Percentiles rank a stretch among this genome's conserved stretches.
Conservation (phyloP, 2,888 invertebrate species). For the Calameuta pallipes region DNA sequence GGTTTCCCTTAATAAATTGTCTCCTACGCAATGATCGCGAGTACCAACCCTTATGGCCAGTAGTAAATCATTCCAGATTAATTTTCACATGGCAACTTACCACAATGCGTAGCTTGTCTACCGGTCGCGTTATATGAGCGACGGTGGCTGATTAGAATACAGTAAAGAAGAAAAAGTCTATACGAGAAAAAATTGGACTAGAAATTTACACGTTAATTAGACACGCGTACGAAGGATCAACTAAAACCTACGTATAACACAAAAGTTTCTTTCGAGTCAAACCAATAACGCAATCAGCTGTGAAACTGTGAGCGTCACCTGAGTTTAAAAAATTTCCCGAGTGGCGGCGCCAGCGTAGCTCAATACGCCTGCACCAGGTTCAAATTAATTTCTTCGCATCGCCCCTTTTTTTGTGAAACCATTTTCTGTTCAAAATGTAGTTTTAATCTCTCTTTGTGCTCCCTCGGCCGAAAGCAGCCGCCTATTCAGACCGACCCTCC, state of each 20-base stretch:
- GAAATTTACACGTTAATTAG: not conserved
- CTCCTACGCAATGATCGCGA: not conserved
- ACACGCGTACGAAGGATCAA: not conserved
- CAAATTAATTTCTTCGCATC: too few relatives aligned
- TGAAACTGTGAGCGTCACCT: too few relatives aligned
- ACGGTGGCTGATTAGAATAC: not conserved
- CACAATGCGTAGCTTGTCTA: not conserved
- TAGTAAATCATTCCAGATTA: not conserved
- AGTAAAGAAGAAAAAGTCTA: not conserved
- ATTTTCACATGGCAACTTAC: not conserved
- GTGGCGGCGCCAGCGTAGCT: not conserved
- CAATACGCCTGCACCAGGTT: not conserved
- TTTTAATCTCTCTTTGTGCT: constrained; percentile 4
- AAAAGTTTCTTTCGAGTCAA: too few relatives aligned
- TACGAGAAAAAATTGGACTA: too few relatives aligned
- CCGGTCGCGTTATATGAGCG: not conserved
- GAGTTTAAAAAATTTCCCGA: too few relatives aligned
- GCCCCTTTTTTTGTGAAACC: not conserved
- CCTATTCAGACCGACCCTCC: not conserved
- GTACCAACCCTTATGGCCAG: not conserved
- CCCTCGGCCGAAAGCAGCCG: constrained; percentile 1
- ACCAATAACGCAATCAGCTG: too few relatives aligned
- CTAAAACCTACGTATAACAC: too few relatives aligned
- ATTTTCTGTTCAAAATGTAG: constrained; percentile 8
- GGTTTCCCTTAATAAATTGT: not conserved